Conservation (phyloP, 2,113 vertebrate species). For the Geococcyx californianus region DNA sequence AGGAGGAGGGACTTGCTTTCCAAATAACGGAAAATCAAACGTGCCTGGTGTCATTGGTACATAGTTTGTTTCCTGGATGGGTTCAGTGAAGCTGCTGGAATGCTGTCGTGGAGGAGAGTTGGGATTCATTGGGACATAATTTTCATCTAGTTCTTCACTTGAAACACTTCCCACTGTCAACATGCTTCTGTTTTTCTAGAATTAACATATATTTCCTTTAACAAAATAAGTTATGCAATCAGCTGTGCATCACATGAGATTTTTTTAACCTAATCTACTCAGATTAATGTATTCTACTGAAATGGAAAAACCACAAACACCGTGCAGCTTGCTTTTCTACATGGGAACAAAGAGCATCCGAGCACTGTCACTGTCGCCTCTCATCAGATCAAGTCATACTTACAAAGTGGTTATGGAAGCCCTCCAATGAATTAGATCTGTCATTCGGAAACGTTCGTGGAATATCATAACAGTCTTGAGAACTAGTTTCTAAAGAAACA, state of each 20-base stretch:
- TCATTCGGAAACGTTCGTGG: slow-evolving; percentile 92
- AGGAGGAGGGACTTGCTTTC: slow-evolving; percentile 97
- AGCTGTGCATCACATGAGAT: slow-evolving; percentile 27
- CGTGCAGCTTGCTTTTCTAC: background rate
- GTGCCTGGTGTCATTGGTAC: slow-evolving; percentile 97
- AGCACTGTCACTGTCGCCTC: background rate
- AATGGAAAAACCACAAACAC: background rate
- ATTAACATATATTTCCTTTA: slow-evolving; percentile 72
- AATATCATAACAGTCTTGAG: slow-evolving; percentile 97
- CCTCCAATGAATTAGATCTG: slow-evolving; percentile 92
- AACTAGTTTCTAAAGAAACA: slow-evolving; percentile 86
- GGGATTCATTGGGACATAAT: slow-evolving; percentile 97
- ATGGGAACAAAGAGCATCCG: background rate
- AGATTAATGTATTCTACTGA: background rate
- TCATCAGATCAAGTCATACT: slow-evolving; percentile 75
- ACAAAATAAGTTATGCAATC: slow-evolving; percentile 62
- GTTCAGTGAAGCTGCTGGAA: slow-evolving; percentile 90
- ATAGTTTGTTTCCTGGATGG: slow-evolving; percentile 93
- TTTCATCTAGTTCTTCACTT: slow-evolving; percentile 93
- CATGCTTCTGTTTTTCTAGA: slow-evolving; percentile 95
- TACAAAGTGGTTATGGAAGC: slow-evolving; percentile 94
- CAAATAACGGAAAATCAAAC: slow-evolving; percentile 94
- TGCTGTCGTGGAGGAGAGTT: slow-evolving; percentile 94
- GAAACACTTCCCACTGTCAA: slow-evolving; percentile 88
- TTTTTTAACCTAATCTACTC: slow-evolving; percentile 40